These are phyloP conservation scores for Drosophila paramelanica DNA, from an alignment of 2,888 invertebrate species.

Conservation along the genomic window DNA sequence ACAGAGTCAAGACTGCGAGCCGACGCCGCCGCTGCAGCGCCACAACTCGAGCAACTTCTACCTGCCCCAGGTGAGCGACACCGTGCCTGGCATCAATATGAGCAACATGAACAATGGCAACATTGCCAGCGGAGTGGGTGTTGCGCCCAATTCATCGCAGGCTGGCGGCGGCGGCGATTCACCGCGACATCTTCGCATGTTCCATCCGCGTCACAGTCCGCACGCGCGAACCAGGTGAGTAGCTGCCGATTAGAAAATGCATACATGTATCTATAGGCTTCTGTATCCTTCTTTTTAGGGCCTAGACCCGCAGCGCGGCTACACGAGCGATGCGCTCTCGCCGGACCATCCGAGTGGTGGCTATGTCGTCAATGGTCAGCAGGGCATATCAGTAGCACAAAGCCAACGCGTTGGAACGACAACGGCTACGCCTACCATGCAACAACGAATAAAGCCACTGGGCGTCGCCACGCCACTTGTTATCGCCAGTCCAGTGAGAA, in stretches of 20 bases:
- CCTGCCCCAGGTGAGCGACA: conserved; percentile 88
- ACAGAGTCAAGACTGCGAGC: conserved; percentile 96
- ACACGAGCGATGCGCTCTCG: conserved; percentile 87
- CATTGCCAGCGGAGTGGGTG: conserved; percentile 66
- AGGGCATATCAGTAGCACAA: conserved; percentile 85
- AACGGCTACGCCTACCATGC: conserved; percentile 92
- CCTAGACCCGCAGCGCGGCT: conserved; percentile 88
- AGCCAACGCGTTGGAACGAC: conserved; percentile 85
- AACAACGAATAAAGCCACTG: conserved; percentile 94
- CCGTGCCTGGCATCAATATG: conserved; percentile 48
- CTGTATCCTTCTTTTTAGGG: conserved; percentile 82
- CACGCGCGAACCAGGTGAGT: conserved; percentile 90
- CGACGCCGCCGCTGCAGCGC: conserved; percentile 94
- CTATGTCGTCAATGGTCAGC: conserved; percentile 65
- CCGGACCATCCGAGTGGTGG: conserved; percentile 86
- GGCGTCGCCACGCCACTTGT: conserved; percentile 95
- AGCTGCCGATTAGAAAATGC: neutral
- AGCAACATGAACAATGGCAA: conserved; percentile 65
- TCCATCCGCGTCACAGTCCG: conserved; percentile 90
- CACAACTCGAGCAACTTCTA: conserved; percentile 95
- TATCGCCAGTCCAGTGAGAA: conserved; percentile 94
- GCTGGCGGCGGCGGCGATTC: conserved; percentile 85
- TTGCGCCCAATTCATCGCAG: conserved; percentile 38
- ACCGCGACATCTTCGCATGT: conserved; percentile 85
- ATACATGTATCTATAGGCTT: too few species aligned